phyloP scores from a whole-genome alignment of 2,888 invertebrate species.

The Kryphioiulus occultus region DNA sequence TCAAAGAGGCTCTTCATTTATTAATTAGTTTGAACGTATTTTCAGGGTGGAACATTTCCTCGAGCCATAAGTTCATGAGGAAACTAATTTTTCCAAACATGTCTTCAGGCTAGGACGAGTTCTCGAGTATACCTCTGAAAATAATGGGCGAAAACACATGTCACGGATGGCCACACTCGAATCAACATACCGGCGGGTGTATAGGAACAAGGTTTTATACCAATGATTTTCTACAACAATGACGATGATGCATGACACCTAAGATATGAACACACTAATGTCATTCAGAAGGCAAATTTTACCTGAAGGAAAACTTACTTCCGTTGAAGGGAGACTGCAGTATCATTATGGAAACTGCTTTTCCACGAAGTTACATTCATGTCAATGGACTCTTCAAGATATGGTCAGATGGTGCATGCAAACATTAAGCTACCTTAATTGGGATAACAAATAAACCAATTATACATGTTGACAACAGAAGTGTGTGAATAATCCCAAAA shows the following conservation, averaged over 20 bases:
- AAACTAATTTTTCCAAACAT: background rate
- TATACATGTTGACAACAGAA: no score
- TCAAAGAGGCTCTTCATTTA: background rate
- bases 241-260: slow-evolving; percentile 3
- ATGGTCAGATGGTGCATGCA: no score
- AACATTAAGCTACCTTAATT: no score
- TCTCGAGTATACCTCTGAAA: background rate
- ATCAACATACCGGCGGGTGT: background rate
- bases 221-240: slow-evolving; percentile 8
- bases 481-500: no score
- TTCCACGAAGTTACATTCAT: no score
- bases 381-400: no score
- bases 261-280: background rate
- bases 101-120: background rate
- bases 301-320: background rate
- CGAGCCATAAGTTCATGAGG: background rate
- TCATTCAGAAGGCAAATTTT: background rate
- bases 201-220: background rate
- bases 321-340: slow-evolving; percentile 12
- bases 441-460: no score
- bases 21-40: slow-evolving; percentile 11
- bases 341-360: background rate
- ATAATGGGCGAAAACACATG: background rate
- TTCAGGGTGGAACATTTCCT: slow-evolving; percentile 7
- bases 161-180: background rate